Evolutionary conservation across 2,888 invertebrate genomes (phyloP).

Genomic region (Epistrophe eligans): DNA sequence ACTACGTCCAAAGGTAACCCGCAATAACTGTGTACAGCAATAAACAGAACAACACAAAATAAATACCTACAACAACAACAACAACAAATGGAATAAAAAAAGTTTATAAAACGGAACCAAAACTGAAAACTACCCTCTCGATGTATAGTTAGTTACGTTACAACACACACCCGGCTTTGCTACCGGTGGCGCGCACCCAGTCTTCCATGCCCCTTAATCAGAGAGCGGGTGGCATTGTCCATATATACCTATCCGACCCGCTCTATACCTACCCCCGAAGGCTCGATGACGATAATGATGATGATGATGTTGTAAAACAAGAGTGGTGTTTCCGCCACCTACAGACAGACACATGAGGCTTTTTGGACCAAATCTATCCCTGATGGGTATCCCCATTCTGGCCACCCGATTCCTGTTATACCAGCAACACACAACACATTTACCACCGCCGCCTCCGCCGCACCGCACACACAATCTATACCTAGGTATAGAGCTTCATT

Average conservation of each 20-base stretch:
- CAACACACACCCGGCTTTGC: constrained; percentile 45
- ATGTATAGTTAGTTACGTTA: constrained; percentile 47
- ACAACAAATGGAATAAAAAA: constrained; percentile 35
- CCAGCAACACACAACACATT: constrained; percentile 3
- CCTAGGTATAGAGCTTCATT: neutral
- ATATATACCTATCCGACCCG: neutral
- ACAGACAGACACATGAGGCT: constrained; percentile 34
- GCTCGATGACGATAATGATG: constrained; percentile 31
- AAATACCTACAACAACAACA: constrained; percentile 39
- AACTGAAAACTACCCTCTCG: constrained; percentile 71
- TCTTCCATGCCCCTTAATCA: constrained; percentile 41
- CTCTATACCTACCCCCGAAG: neutral
- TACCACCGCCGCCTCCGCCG: no score
- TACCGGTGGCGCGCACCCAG: constrained; percentile 26
- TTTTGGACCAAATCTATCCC: constrained; percentile 27
- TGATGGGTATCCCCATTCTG: neutral
- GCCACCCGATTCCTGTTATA: neutral
- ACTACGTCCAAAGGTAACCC: constrained; percentile 67
- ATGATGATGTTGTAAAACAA: constrained; percentile 73
- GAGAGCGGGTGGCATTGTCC: constrained; percentile 49
- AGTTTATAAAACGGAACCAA: constrained; percentile 52
- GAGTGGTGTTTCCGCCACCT: constrained; percentile 60
- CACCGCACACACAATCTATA: neutral
- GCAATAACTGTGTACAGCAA: constrained; percentile 70
- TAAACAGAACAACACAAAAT: constrained; percentile 52